Evolutionary conservation across 2,113 vertebrate species (phyloP).

Genomic region (Elanoides forficatus): DNA sequence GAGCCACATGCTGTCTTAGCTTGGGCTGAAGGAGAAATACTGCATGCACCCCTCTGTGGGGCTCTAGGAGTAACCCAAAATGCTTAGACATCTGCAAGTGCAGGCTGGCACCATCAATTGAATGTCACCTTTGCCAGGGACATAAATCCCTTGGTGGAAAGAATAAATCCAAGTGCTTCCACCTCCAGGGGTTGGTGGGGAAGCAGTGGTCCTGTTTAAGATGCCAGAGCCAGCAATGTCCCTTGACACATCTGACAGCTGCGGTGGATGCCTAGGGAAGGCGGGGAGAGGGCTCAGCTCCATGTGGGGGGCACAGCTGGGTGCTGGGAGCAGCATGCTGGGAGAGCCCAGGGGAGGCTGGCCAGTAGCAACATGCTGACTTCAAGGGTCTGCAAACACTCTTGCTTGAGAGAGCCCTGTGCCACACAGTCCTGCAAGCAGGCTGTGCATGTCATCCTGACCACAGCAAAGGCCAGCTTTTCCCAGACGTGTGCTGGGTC

Average conservation of each 20-base stretch:
- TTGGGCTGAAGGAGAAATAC: not conserved
- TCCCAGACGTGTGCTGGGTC: not conserved
- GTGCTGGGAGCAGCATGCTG: not conserved
- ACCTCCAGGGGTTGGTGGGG: not conserved
- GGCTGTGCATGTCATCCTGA: not conserved
- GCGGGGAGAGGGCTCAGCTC: not conserved
- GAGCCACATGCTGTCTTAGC: not conserved
- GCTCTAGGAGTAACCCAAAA: not conserved
- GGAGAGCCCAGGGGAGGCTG: not conserved
- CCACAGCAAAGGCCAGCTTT: not conserved
- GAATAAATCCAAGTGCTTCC: not conserved
- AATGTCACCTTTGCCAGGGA: not conserved
- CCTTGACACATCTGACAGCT: not conserved
- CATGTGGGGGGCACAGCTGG: not conserved
- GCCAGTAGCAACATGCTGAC: not conserved
- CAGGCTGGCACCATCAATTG: not conserved
- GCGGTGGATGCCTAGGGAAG: not conserved
- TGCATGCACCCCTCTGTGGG: too few relatives aligned
- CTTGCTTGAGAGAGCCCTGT: not conserved
- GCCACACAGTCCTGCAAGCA: accelerated
- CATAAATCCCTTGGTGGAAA: not conserved
- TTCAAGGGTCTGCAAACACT: not conserved
- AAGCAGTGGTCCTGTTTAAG: not conserved
- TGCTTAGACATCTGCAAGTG: not conserved
- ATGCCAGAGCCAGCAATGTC: not conserved